These are phyloP conservation scores for Pangasius krempfi DNA, from an alignment of 2,797 vertebrate species.

Conservation along the genomic window DNA sequence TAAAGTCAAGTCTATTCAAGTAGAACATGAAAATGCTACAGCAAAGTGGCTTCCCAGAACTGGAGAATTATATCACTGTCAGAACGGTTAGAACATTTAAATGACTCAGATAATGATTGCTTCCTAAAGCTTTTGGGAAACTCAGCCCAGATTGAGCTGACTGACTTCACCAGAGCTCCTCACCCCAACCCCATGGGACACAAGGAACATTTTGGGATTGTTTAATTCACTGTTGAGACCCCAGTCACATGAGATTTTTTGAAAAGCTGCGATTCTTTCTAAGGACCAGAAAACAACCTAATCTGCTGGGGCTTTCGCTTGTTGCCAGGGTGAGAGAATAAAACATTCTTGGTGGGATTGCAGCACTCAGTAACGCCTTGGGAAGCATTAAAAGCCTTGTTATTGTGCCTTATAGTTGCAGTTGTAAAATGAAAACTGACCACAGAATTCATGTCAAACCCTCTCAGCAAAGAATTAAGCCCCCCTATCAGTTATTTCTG, in stretches of 20 bases:
- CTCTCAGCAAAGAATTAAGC: background rate
- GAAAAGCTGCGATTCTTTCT: background rate
- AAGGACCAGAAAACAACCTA: slow-evolving; percentile 9
- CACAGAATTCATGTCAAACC: slow-evolving; percentile 1
- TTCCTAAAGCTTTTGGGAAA: background rate
- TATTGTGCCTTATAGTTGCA: background rate
- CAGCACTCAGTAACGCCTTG: background rate
- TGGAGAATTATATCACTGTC: background rate
- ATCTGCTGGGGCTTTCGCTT: slow-evolving; percentile 23
- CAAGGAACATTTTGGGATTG: background rate
- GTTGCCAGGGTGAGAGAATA: slow-evolving; percentile 21
- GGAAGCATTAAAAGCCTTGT: slow-evolving; percentile 13
- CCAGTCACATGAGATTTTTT: slow-evolving; percentile 10
- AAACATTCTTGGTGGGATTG: background rate
- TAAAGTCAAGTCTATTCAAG: background rate
- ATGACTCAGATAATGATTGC: slow-evolving; percentile 15
- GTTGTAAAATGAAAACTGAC: background rate
- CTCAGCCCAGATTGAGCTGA: background rate
- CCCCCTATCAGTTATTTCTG: background rate
- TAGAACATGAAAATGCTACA: background rate
- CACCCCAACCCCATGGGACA: background rate
- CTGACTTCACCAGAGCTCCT: background rate
- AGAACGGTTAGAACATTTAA: background rate
- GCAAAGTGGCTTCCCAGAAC: background rate
- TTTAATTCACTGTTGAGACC: slow-evolving; percentile 7